Base-by-base conservation (phyloP, 2,113 vertebrate genomes). In the Australoheros scitulus region DNA sequence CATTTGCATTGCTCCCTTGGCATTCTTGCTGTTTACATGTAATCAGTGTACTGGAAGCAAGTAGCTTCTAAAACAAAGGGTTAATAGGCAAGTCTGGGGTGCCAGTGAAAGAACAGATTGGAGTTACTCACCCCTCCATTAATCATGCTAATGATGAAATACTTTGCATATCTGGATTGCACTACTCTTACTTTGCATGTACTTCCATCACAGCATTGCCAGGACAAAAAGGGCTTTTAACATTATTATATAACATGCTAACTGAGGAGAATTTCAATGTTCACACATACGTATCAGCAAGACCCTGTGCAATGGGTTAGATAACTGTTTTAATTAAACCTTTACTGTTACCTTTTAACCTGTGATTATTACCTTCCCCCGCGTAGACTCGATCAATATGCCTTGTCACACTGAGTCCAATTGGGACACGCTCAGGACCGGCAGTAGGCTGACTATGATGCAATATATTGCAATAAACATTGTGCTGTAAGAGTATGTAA, bases 401-500 rank as follows among this genome's bases (percentile, higher is more conserved):
- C 85, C 61, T 82, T 74, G 80, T 91, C 92, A 88, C 82, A 68
- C 63, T 50, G 81, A 38, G 38, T 41, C 68, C 77, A 72, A 79
- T 6, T 14, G 60, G 79, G 77, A 81, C 88, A 14, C 63, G 58
- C 63, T 85, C 75, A 43, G 80, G 70, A 58, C 60, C 76, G 80
- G 77, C 59, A 79, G 80, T 47, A 22, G 61, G 81, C 70, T 61
- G 52, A 68, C 38, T n/a, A 7, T 93, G 92, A 94, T 87, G 93
- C 84, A 94, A 92, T 81, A 43, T 15, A 63, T 68, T 47, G 91
- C 84, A 93, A 93, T 61, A 85, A 81, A 81, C 61, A 60, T 32
- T 20, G 81, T 79, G 88, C 77, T 84, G 88, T 86, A 88, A 90
- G 82, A 87, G 52, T 22, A 11, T 80, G 82, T 81, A 89, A 91